Evolutionary conservation across 2,888 invertebrate species (phyloP).

Genomic region (Cephus runcator): DNA sequence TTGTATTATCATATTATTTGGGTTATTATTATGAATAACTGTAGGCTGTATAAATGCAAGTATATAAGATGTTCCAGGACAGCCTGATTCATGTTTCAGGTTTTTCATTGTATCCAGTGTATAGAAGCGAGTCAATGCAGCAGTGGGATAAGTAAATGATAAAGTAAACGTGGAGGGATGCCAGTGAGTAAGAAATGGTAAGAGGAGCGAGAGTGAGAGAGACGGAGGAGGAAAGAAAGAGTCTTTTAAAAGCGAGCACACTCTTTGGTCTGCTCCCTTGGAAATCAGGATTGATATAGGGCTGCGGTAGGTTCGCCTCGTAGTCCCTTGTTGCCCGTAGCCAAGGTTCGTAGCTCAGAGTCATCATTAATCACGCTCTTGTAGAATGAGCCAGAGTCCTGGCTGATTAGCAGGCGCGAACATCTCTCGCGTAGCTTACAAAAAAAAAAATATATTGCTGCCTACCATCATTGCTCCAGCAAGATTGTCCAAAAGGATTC

Average conservation of each 20-base stretch:
- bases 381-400: constrained; percentile 38
- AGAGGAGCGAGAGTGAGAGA: not conserved
- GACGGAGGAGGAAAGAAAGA: not conserved
- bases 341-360: constrained; percentile 30
- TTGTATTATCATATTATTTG: not conserved
- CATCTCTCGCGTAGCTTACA: constrained; percentile 11
- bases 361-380: constrained; percentile 48
- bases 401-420: constrained; percentile 54
- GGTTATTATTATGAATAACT: not conserved
- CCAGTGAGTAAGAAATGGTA: not conserved
- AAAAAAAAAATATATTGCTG: constrained; percentile 8
- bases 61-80: not conserved
- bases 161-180: not conserved
- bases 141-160: not conserved
- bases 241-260: constrained; percentile 42
- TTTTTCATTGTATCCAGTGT: not conserved
- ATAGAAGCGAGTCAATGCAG: not conserved
- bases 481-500: not conserved
- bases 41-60: not conserved
- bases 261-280: constrained; percentile 26
- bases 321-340: constrained; percentile 39
- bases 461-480: constrained; percentile 6
- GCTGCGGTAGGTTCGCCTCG: constrained; percentile 54
- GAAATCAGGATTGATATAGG: constrained; percentile 54
- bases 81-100: not conserved